phyloP scores from a whole-genome alignment of 2,797 vertebrate genomes.

The Sebastiscus albofasciatus region DNA sequence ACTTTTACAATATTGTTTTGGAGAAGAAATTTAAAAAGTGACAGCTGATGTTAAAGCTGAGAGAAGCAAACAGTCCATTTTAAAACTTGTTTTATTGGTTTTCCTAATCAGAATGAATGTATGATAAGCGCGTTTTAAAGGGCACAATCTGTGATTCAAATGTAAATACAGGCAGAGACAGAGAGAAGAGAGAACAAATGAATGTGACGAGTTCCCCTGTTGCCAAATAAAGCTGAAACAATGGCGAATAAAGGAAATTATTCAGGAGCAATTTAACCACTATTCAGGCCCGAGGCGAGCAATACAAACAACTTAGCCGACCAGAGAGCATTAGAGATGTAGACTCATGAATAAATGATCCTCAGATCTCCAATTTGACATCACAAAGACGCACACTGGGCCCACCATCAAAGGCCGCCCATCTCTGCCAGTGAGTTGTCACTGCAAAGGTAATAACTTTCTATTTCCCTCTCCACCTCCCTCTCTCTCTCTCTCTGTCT shows the following conservation, averaged over 20 bases:
- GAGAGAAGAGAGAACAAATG: constrained; percentile 14
- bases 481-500: constrained; percentile 4
- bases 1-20: not conserved
- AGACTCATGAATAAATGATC: constrained; percentile 72
- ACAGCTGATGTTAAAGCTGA: not conserved
- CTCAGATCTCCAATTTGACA: constrained; percentile 65
- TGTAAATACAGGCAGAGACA: not conserved
- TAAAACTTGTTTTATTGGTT: not conserved
- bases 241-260: constrained; percentile 51
- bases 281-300: constrained; percentile 50
- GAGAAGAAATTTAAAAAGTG: not conserved
- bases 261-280: constrained; percentile 52
- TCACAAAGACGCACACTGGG: constrained; percentile 58
- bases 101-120: not conserved
- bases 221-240: constrained; percentile 48
- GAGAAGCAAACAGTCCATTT: not conserved
- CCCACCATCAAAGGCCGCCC: constrained; percentile 57
- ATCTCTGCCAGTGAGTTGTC: constrained; percentile 54
- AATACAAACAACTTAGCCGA: constrained; percentile 65
- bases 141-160: not conserved
- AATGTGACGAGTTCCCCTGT: constrained; percentile 19
- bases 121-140: not conserved
- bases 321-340: constrained; percentile 53
- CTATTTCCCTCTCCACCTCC: constrained; percentile 20
- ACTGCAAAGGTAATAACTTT: constrained; percentile 62